These are phyloP conservation scores for Metallyticus violacea DNA, from an alignment of 2,888 invertebrate species.

Conservation along the genomic window DNA sequence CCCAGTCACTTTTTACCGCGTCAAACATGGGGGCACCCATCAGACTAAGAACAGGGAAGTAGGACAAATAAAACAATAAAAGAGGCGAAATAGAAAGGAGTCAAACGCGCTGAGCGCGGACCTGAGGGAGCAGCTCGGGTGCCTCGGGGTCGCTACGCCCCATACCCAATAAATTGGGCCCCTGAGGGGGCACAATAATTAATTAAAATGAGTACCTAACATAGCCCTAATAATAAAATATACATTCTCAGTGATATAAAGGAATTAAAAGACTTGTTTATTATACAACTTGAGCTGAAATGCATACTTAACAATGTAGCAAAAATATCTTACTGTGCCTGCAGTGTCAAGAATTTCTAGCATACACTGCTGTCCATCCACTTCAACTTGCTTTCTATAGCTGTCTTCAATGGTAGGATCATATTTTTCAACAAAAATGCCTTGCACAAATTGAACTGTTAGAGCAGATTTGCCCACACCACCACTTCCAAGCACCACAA, in stretches of 20 bases:
- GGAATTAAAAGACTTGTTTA: not conserved
- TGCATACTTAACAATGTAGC: not conserved
- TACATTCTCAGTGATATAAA: no score
- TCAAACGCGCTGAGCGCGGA: no score
- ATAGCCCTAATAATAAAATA: not conserved
- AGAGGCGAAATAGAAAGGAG: no score
- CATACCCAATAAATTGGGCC: no score
- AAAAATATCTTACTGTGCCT: slow-evolving; percentile 76
- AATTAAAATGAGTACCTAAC: not conserved
- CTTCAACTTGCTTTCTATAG: slow-evolving; percentile 99
- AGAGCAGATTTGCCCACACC: slow-evolving; percentile 99
- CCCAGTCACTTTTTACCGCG: no score
- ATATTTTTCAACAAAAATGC: slow-evolving; percentile 99
- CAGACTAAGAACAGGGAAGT: no score
- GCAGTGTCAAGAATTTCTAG: slow-evolving; percentile 99
- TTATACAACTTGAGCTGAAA: not conserved
- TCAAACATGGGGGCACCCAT: no score
- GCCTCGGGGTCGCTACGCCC: no score
- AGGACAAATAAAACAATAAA: no score
- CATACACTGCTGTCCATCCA: slow-evolving; percentile 99
- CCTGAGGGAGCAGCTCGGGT: no score
- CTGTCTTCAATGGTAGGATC: slow-evolving; percentile 99
- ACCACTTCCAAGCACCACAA: slow-evolving; percentile 98
- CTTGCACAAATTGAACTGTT: slow-evolving; percentile 97
- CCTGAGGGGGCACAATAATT: no score